Evolutionary conservation across 2,113 vertebrate genomes (phyloP).

Genomic region (Scatophagus argus): DNA sequence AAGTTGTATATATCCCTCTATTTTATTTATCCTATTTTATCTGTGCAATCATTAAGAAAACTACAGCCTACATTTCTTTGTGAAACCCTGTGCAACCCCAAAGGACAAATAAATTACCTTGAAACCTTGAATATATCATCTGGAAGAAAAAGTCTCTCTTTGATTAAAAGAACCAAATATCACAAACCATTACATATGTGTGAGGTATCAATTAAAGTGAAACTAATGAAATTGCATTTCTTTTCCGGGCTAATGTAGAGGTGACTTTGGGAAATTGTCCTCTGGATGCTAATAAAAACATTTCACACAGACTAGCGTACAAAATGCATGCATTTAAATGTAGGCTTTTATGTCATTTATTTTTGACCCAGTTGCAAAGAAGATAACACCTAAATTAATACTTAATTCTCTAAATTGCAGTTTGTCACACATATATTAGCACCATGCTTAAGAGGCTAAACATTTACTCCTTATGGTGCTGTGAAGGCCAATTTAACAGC

Average conservation of each 20-base stretch:
- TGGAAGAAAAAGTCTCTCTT: background rate
- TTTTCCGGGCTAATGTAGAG: background rate
- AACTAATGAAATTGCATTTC: background rate
- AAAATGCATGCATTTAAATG: background rate
- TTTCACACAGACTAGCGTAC: background rate
- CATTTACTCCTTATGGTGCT: background rate
- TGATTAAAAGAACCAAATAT: background rate
- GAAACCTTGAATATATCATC: too few relatives aligned
- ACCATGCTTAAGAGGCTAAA: slow-evolving; percentile 3
- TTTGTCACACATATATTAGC: slow-evolving; percentile 28
- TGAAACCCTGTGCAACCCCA: too few relatives aligned
- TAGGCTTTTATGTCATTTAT: background rate
- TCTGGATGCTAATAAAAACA: background rate
- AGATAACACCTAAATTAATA: slow-evolving; percentile 1
- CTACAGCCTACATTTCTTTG: too few relatives aligned
- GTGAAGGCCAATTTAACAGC: slow-evolving; percentile 23
- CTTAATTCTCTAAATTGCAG: slow-evolving; percentile 35
- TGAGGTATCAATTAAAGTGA: background rate
- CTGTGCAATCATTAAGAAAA: too few relatives aligned
- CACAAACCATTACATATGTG: background rate
- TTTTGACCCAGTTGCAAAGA: background rate
- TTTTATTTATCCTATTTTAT: too few relatives aligned
- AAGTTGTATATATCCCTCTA: too few relatives aligned
- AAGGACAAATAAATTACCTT: too few relatives aligned
- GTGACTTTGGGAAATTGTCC: background rate